These are phyloP conservation scores for Catharus fuscescens DNA, from an alignment of 2,113 vertebrate species.

Conservation along the genomic window DNA sequence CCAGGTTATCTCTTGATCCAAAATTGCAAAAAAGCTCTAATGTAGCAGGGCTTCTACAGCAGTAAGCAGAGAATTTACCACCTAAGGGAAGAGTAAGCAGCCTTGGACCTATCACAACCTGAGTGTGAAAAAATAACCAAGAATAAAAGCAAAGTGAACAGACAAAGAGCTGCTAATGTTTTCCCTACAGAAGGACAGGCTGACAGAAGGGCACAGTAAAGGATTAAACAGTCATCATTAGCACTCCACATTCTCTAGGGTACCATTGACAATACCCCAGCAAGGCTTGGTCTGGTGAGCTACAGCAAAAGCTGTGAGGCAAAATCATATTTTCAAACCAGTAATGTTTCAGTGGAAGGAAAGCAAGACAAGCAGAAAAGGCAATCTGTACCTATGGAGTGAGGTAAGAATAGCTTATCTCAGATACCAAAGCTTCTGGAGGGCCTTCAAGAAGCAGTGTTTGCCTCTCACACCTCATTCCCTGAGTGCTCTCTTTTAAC, in stretches of 20 bases:
- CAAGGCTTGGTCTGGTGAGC: not conserved
- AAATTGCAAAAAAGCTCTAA: not conserved
- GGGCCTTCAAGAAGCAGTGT: not conserved
- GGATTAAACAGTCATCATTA: not conserved
- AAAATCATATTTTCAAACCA: not conserved
- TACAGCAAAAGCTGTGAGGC: not conserved
- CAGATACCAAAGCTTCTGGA: not conserved
- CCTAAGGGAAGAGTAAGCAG: not conserved
- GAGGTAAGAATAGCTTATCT: not conserved
- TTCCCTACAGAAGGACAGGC: not conserved
- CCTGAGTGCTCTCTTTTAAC: not conserved
- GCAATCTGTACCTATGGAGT: not conserved
- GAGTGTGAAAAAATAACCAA: not conserved
- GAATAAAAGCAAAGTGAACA: not conserved
- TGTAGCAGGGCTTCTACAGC: not conserved
- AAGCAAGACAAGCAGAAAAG: not conserved
- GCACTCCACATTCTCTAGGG: not conserved
- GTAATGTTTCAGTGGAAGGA: not conserved
- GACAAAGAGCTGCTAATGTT: not conserved
- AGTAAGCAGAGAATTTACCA: not conserved
- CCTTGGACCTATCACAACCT: not conserved
- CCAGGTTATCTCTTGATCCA: not conserved
- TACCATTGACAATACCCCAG: not conserved
- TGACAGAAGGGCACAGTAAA: not conserved
- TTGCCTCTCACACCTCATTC: not conserved